A percentile compares a stretch with the other conserved stretches of the same genome.
Conservation (phyloP, 2,888 invertebrate genomes). For the Heliconius sara region DNA sequence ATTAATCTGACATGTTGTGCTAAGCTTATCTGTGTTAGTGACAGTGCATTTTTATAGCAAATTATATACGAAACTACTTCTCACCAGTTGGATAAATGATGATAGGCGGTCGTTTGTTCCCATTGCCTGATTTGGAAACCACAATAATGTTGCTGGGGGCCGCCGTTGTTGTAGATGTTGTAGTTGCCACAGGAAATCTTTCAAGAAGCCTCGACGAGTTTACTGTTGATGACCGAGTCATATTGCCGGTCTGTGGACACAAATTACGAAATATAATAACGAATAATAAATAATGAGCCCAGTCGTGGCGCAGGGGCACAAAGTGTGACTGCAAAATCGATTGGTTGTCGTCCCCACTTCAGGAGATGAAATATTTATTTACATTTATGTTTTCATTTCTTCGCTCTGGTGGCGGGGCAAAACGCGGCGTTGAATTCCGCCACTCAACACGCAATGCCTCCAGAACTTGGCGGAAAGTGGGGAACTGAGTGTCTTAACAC, state of each 20-base stretch:
- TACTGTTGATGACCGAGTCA: constrained; percentile 65
- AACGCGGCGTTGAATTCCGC: too few relatives aligned
- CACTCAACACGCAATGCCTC: too few relatives aligned
- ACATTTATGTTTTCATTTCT: too few relatives aligned
- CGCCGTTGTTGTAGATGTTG: constrained; percentile 55
- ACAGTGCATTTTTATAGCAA: neutral
- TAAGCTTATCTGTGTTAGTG: neutral
- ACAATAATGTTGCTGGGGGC: constrained; percentile 57
- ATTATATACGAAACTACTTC: constrained; percentile 42
- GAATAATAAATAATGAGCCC: too few relatives aligned
- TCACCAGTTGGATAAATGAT: constrained; percentile 89
- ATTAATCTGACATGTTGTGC: neutral
- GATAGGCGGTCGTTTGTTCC: constrained; percentile 88
- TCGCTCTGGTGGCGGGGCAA: too few relatives aligned
- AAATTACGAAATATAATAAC: neutral
- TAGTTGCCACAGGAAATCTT: constrained; percentile 56
- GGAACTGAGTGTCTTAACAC: too few relatives aligned
- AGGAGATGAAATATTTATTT: too few relatives aligned
- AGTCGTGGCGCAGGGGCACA: too few relatives aligned
- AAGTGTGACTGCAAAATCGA: too few relatives aligned
- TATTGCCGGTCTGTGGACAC: constrained; percentile 45
- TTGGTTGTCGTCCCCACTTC: too few relatives aligned
- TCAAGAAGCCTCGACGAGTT: constrained; percentile 63
- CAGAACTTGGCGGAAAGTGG: too few relatives aligned
- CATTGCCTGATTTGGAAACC: constrained; percentile 68